These are phyloP conservation scores for Heliconius ethilla DNA, from an alignment of 2,888 invertebrate species.

Conservation along the genomic window DNA sequence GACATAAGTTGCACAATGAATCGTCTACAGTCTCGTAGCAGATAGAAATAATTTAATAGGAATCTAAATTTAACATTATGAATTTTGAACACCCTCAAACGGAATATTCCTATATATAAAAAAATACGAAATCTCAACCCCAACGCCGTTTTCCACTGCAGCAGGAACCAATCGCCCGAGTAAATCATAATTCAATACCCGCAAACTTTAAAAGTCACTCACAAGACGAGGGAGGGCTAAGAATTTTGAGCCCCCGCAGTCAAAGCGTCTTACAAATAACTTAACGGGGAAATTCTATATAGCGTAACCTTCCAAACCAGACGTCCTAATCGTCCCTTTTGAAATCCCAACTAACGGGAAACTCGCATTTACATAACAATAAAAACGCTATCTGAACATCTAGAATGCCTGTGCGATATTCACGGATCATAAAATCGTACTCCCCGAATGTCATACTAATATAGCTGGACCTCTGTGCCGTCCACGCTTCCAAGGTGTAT, in stretches of 20 bases:
- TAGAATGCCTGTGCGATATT: slow-evolving; percentile 81
- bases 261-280: slow-evolving; percentile 72
- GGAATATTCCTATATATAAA: slow-evolving; percentile 6
- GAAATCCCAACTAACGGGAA: slow-evolving; percentile 81
- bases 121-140: neutral
- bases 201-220: slow-evolving; percentile 68
- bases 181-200: slow-evolving; percentile 68
- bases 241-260: slow-evolving; percentile 63
- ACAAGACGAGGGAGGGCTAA: slow-evolving; percentile 58
- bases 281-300: slow-evolving; percentile 64
- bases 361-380: slow-evolving; percentile 82
- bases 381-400: slow-evolving; percentile 82
- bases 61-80: neutral
- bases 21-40: neutral
- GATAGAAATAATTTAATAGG: no score
- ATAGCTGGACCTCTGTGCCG: slow-evolving; percentile 67
- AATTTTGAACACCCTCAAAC: neutral
- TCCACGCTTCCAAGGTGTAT: slow-evolving; percentile 52
- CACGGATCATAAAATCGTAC: slow-evolving; percentile 81
- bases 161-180: slow-evolving; percentile 66
- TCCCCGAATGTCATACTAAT: slow-evolving; percentile 69
- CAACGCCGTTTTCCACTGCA: slow-evolving; percentile 39
- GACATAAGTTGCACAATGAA: neutral
- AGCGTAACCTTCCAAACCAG: slow-evolving; percentile 80
- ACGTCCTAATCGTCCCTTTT: slow-evolving; percentile 81